Evolutionary conservation across 1,140 invertebrate genomes (phyloP).

Genomic region (Bombus soroeensis): DNA sequence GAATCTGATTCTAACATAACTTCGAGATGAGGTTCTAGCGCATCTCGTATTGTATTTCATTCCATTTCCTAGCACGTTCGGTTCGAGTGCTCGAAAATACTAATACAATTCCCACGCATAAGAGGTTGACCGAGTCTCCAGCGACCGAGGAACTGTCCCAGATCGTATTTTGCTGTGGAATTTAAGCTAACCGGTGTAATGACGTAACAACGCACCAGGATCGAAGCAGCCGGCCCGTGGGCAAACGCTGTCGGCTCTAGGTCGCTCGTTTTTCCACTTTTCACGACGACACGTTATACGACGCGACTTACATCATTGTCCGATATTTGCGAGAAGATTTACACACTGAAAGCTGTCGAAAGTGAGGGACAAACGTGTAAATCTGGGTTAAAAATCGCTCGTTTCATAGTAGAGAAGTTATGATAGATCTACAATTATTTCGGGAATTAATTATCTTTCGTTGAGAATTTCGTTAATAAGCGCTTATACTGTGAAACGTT

Average conservation of each 20-base stretch:
- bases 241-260: slow-evolving; percentile 17
- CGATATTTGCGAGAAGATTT: background rate
- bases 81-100: background rate
- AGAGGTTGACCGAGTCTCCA: background rate
- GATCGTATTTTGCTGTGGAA: background rate
- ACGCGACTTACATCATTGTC: background rate
- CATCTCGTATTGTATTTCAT: slow-evolving; percentile 3
- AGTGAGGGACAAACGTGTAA: background rate
- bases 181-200: background rate
- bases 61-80: background rate
- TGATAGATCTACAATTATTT: background rate
- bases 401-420: background rate
- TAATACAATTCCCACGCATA: background rate
- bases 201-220: slow-evolving; percentile 21
- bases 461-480: background rate
- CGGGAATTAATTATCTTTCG: background rate
- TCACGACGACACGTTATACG: too few relatives aligned
- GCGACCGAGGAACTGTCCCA: background rate
- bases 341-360: background rate
- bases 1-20: background rate
- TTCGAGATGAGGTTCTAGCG: background rate
- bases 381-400: background rate
- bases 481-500: background rate
- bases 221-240: slow-evolving; percentile 7
- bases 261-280: slow-evolving; percentile 8